Base-by-base conservation (phyloP, 2,113 vertebrate genomes). In the Eudyptes chrysolophus region DNA sequence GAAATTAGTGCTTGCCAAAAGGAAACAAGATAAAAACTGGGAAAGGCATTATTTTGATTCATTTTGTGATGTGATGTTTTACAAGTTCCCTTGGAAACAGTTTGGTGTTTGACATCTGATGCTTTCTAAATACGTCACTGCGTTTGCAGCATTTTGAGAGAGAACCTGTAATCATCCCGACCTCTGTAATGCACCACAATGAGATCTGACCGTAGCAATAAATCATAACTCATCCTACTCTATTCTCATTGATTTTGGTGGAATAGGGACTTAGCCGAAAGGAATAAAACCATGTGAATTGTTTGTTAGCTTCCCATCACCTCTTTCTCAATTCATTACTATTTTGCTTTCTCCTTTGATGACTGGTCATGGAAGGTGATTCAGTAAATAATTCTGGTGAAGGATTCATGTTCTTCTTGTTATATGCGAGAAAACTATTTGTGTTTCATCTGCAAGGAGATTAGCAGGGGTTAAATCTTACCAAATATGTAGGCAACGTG, bases 151-250 rank as follows among this genome's bases (percentile, higher is more conserved):
- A 6, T 10, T 81, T 79, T 58, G 66, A 80, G 89, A 75, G 79
- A 90, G 75, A 95, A 80, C 51, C 89, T 93, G 76, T 44, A 94
- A 95, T 89, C 89, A 90, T 86, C 87, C 55, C 20, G 7, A 38
- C 64, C 92, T 86, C 82, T 88, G 64, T 94, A 77, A 85, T 62
- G 55, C 55, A 72, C 51, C 68, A 52, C 94, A 88, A 80, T 90
- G 92, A 94, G 92, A 93, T 74, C 93, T 96, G 95, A 93, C 95
- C 92, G 84, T 96, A 94, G 68, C 84, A 93, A 94, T 97, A 97
- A 93, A 96, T 96, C 96, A 96, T 90, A 94, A 77, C 75, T 93
- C 87, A 95, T 96, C 51, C 46, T 74, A 70, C 90, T 95, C 89
- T 66, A 55, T 86, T 97, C 84, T 87, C 68, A 95, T 94, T 90